phyloP scores from a whole-genome alignment of 2,113 vertebrate species.

The Egretta garzetta region DNA sequence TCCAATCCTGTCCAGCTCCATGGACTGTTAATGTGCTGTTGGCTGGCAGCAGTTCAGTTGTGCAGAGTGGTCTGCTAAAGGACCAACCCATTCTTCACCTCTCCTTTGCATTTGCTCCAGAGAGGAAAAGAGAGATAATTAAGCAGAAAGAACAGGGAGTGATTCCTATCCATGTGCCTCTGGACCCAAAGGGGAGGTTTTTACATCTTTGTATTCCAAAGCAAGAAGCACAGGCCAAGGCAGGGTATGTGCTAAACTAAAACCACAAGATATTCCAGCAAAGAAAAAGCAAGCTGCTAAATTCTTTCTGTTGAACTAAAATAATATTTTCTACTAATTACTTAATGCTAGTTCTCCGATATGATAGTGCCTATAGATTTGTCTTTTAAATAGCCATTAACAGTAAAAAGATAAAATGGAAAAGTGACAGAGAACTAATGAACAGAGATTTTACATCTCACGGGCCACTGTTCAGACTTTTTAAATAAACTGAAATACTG shows the following conservation, averaged over 20 bases:
- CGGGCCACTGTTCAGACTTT: not conserved
- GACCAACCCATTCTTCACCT: not conserved
- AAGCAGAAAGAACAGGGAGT: not conserved
- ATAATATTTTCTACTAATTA: not conserved
- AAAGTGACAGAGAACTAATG: not conserved
- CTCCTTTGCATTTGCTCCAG: not conserved
- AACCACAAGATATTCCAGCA: not conserved
- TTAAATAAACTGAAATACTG: constrained; percentile 22
- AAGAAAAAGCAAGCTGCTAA: not conserved
- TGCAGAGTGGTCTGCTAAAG: not conserved
- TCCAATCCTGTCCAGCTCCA: not conserved
- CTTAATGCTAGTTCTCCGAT: not conserved
- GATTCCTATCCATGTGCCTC: not conserved
- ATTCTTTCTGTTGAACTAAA: not conserved
- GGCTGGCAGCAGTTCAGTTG: not conserved
- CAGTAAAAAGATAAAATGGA: constrained; percentile 4
- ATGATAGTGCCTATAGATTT: not conserved
- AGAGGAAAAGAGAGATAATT: not conserved
- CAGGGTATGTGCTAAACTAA: not conserved
- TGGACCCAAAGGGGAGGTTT: not conserved
- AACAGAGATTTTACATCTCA: not conserved
- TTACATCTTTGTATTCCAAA: not conserved
- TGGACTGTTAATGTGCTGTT: not conserved
- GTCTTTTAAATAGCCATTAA: constrained; percentile 22
- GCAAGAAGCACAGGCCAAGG: not conserved